Percentiles rank a stretch among this genome's conserved stretches.
Conservation (phyloP, 2,797 vertebrate species). For the Lithobates sylvaticus region DNA sequence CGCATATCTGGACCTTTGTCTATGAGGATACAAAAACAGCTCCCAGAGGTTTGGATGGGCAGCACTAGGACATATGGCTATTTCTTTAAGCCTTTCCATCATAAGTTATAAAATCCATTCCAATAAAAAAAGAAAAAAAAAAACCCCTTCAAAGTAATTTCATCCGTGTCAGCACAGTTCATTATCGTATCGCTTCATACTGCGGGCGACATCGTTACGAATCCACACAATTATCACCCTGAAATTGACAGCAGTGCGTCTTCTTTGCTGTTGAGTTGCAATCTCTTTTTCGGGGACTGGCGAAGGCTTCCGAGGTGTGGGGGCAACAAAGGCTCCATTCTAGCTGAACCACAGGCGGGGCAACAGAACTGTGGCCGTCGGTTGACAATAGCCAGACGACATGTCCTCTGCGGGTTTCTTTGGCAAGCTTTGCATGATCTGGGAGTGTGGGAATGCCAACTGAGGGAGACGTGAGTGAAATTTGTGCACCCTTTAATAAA, state of each 20-base stretch:
- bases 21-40: no score
- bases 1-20: no score
- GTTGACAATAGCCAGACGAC: not conserved
- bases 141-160: not conserved
- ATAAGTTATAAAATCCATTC: no score
- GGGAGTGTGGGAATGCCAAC: constrained; percentile 4
- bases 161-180: not conserved
- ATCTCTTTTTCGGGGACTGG: not conserved
- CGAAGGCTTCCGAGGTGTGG: not conserved
- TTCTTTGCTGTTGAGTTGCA: not conserved
- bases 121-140: no score
- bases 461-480: not conserved
- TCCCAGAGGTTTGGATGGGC: no score
- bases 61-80: no score
- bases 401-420: not conserved
- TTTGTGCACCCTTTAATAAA: not conserved
- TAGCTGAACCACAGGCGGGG: not conserved
- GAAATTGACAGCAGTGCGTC: not conserved
- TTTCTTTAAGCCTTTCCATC: no score
- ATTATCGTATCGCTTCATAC: not conserved
- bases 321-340: constrained; percentile 15
- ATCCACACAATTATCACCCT: not conserved
- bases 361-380: not conserved
- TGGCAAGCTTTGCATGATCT: not conserved
- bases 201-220: not conserved